A percentile compares a stretch with the other conserved stretches of the same genome.
These are phyloP conservation scores for Hemichromis elongatus DNA, from an alignment of 2,113 vertebrate species.

Conservation along the genomic window DNA sequence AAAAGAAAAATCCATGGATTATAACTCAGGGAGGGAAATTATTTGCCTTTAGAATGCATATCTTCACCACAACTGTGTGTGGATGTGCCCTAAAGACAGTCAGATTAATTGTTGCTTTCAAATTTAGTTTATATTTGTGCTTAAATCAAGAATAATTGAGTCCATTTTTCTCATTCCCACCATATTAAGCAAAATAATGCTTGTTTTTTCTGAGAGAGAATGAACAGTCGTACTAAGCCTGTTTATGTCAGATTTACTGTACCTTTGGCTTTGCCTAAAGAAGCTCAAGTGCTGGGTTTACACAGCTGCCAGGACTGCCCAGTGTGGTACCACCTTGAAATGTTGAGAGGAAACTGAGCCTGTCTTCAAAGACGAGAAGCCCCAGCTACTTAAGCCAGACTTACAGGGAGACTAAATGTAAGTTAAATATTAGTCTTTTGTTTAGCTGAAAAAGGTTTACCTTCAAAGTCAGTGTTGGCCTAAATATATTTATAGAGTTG, in stretches of 20 bases:
- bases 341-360: neutral
- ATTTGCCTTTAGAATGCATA: neutral
- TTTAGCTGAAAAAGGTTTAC: neutral
- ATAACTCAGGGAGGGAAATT: slow-evolving; percentile 12
- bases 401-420: neutral
- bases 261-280: neutral
- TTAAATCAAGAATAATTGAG: neutral
- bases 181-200: neutral
- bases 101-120: neutral
- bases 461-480: neutral
- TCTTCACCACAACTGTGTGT: neutral
- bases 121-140: neutral
- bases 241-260: neutral
- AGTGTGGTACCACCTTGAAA: neutral
- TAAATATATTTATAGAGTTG: neutral
- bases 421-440: neutral
- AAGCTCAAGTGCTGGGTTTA: slow-evolving; percentile 18
- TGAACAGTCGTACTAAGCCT: neutral
- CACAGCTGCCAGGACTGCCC: slow-evolving; percentile 20
- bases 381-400: neutral
- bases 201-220: neutral
- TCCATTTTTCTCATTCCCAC: neutral
- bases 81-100: neutral
- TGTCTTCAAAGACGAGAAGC: neutral
- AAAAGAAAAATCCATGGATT: slow-evolving; percentile 14